A percentile compares a stretch with the other conserved stretches of the same genome.
Conservation (phyloP, 1,140 invertebrate species). For the Cydia strobilella region DNA sequence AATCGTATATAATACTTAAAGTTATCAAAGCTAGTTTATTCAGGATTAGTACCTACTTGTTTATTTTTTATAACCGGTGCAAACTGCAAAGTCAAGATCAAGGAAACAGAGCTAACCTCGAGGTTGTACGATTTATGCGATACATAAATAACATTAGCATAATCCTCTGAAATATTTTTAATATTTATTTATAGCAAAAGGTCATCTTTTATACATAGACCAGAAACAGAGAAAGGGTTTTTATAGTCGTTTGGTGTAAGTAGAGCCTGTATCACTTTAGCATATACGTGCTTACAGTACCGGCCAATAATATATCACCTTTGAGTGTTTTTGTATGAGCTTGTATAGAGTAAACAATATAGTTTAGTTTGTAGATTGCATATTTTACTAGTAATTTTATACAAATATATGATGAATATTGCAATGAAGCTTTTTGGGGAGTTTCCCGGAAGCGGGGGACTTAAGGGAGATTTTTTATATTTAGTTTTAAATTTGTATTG, state of each 20-base stretch:
- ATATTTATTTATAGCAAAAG: background rate
- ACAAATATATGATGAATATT: no score
- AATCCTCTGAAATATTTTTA: background rate
- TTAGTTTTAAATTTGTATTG: no score
- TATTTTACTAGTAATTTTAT: no score
- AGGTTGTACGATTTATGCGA: background rate
- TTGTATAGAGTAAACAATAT: no score
- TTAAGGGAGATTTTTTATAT: no score
- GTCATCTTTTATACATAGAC: background rate
- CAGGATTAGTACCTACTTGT: background rate
- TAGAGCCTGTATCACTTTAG: background rate
- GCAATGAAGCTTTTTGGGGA: no score
- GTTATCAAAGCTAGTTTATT: background rate
- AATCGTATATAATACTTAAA: no score
- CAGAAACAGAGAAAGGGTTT: background rate
- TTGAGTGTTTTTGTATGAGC: no score
- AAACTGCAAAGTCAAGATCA: slow-evolving; percentile 16
- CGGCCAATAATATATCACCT: no score
- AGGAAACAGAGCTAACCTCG: background rate
- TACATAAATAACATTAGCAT: slow-evolving; percentile 5
- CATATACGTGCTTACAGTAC: no score
- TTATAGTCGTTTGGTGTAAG: background rate
- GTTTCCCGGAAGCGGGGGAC: no score
- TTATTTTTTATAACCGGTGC: background rate
- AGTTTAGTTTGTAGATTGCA: no score